Conservation (phyloP, 2,797 vertebrate genomes). For the Avahi laniger region DNA sequence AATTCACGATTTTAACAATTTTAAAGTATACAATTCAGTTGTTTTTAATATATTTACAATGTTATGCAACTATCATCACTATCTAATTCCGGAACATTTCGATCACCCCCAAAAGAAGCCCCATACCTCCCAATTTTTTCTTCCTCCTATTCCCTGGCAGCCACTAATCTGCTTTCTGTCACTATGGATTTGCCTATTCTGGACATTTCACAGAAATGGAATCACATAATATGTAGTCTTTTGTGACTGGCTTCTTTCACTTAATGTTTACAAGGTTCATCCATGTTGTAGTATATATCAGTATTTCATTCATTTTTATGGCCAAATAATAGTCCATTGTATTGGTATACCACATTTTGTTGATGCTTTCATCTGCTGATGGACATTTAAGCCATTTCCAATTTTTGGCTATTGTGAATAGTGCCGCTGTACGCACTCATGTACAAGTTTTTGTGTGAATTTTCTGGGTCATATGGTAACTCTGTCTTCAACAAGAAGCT, state of each 20-base stretch:
- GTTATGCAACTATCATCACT: neutral
- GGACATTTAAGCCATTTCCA: neutral
- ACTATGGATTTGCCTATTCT: neutral
- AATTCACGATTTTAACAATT: neutral
- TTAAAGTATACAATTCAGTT: neutral
- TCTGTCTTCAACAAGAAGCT: neutral
- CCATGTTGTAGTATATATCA: neutral
- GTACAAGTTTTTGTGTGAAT: neutral
- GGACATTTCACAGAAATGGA: neutral
- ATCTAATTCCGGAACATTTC: neutral
- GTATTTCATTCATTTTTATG: neutral
- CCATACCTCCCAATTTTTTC: neutral
- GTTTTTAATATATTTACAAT: neutral
- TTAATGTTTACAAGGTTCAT: conserved; percentile 2
- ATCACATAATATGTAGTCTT: neutral
- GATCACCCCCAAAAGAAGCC: neutral
- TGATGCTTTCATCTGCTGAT: neutral
- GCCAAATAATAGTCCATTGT: neutral
- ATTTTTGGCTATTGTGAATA: neutral
- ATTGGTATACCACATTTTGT: neutral
- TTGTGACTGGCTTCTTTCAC: neutral
- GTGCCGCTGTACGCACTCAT: neutral
- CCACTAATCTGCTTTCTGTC: neutral
- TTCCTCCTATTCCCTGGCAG: neutral
- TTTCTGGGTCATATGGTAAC: neutral